Percentiles rank a stretch among this genome's conserved stretches.
phyloP scores from a whole-genome alignment of 1,140 invertebrate genomes.

The Stratiolaelaps scimitus region DNA sequence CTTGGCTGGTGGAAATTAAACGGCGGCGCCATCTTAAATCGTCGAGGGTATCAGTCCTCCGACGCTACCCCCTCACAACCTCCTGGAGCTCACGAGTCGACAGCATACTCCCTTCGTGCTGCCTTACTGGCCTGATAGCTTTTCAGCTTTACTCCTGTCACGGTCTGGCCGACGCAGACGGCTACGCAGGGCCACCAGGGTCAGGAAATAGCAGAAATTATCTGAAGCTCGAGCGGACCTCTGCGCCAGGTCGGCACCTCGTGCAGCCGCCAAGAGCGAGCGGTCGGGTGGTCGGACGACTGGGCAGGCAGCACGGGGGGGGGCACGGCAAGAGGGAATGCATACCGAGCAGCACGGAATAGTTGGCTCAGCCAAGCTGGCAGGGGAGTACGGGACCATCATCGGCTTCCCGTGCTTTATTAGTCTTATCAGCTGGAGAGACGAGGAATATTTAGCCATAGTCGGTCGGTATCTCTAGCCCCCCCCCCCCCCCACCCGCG shows the following conservation, averaged over 20 bases:
- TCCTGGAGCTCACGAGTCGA: too few relatives aligned
- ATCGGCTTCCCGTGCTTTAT: background rate
- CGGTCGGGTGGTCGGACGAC: too few relatives aligned
- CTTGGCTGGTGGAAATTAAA: too few relatives aligned
- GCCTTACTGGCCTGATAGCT: constrained; percentile 5
- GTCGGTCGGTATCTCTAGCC: background rate
- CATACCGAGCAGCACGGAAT: background rate
- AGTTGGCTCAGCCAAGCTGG: background rate
- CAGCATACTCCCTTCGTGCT: too few relatives aligned
- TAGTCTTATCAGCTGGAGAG: constrained; percentile 23
- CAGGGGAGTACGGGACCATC: too few relatives aligned
- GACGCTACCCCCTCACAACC: too few relatives aligned
- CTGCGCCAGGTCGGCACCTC: too few relatives aligned
- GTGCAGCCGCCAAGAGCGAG: too few relatives aligned
- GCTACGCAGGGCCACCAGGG: background rate
- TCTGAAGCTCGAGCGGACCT: background rate
- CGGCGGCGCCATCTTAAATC: too few relatives aligned
- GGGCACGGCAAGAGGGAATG: too few relatives aligned
- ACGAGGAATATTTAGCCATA: constrained; percentile 27
- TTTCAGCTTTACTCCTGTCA: background rate
- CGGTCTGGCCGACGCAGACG: background rate
- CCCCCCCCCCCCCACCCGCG: background rate
- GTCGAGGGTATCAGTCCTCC: too few relatives aligned
- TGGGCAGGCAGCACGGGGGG: too few relatives aligned
- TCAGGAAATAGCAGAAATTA: constrained; percentile 28